phyloP scores from a whole-genome alignment of 1,140 invertebrate genomes.

The Saxidomus purpurata region DNA sequence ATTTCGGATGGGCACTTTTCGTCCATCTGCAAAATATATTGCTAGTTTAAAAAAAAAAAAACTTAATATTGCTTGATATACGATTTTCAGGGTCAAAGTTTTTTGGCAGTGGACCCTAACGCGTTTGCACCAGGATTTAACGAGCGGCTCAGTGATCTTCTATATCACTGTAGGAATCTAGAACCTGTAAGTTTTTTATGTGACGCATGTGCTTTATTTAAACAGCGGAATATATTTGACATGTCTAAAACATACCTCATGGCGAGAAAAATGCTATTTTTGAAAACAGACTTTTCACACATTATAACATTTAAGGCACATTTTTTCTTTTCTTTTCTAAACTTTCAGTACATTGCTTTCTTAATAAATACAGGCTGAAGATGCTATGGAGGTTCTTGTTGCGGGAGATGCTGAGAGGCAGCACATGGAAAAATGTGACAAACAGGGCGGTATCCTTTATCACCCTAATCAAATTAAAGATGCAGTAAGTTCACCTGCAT shows the following conservation, averaged over 20 bases:
- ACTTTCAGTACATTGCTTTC: too few relatives aligned
- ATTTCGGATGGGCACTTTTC: too few relatives aligned
- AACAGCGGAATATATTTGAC: too few relatives aligned
- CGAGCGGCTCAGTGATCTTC: conserved; percentile 90
- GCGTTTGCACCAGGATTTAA: conserved; percentile 94
- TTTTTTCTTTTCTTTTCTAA: too few relatives aligned
- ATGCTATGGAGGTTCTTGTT: conserved; percentile 89
- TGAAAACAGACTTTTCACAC: too few relatives aligned
- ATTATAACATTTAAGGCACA: not conserved
- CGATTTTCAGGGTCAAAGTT: conserved; percentile 93
- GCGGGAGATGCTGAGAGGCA: conserved; percentile 94
- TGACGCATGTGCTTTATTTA: too few relatives aligned
- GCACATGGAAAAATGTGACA: conserved; percentile 90
- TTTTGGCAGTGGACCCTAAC: conserved; percentile 95
- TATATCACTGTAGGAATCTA: conserved; percentile 80
- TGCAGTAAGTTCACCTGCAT: conserved; percentile 79
- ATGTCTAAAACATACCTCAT: too few relatives aligned
- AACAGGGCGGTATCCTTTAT: conserved; percentile 92
- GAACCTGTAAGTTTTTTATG: conserved; percentile 74
- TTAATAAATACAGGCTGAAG: conserved; percentile 38
- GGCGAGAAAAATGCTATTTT: too few relatives aligned
- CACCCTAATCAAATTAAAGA: conserved; percentile 91
- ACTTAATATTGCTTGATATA: too few relatives aligned
- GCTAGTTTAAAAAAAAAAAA: too few relatives aligned
- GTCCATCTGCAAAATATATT: too few relatives aligned